phyloP scores from a whole-genome alignment of 2,888 invertebrate genomes.

The Laothoe populi region DNA sequence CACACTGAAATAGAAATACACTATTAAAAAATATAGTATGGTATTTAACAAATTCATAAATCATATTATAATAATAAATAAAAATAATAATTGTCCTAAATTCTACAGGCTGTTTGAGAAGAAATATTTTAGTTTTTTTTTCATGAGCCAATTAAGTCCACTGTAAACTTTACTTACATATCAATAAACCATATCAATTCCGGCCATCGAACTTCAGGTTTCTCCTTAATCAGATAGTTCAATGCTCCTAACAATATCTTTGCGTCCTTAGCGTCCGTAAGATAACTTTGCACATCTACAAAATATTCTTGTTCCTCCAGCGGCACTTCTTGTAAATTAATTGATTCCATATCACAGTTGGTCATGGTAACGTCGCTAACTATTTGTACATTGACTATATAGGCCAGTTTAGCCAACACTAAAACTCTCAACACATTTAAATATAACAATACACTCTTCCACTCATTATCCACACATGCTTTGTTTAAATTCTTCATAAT shows the following conservation, averaged over 20 bases:
- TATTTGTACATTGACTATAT: slow-evolving; percentile 79
- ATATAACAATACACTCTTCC: slow-evolving; percentile 67
- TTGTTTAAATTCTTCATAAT: slow-evolving; percentile 68
- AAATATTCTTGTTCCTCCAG: slow-evolving; percentile 63
- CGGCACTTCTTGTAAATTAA: slow-evolving; percentile 70
- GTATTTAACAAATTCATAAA: too few species aligned
- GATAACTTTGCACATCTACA: slow-evolving; percentile 86
- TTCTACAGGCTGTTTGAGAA: too few species aligned
- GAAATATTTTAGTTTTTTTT: too few species aligned
- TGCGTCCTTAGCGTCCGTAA: slow-evolving; percentile 79
- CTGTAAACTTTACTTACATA: slow-evolving; percentile 82
- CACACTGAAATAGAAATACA: slow-evolving; percentile 60
- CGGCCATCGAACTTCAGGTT: slow-evolving; percentile 87
- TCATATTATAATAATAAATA: too few species aligned
- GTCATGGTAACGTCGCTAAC: slow-evolving; percentile 63
- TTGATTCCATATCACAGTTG: slow-evolving; percentile 71
- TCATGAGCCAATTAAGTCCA: too few species aligned
- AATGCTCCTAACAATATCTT: slow-evolving; percentile 86
- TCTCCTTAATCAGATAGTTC: slow-evolving; percentile 84
- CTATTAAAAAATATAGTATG: background rate
- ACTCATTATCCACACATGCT: slow-evolving; percentile 65
- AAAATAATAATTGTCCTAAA: too few species aligned
- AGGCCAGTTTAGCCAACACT: slow-evolving; percentile 69
- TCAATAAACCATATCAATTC: slow-evolving; percentile 89
- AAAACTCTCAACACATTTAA: slow-evolving; percentile 69